Evolutionary conservation across 53 echinoderm and acorn worm genomes (phyloP).

Genomic region (Zoroaster sp.): DNA sequence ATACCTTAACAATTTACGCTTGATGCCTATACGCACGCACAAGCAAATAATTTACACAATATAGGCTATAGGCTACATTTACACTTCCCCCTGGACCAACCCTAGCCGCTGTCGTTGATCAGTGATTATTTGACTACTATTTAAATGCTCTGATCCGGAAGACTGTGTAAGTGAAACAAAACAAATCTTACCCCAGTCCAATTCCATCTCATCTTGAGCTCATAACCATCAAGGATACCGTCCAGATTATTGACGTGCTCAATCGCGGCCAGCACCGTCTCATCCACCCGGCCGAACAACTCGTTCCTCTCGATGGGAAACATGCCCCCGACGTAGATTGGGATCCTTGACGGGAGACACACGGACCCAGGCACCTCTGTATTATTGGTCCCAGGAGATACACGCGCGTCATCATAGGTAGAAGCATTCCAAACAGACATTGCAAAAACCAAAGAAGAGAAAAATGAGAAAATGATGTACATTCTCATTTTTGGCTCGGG

Average conservation of each 20-base stretch:
- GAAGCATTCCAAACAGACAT: background rate
- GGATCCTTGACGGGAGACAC: background rate
- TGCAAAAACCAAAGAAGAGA: background rate
- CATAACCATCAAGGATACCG: conserved; percentile 62
- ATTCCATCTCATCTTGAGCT: conserved; percentile 65
- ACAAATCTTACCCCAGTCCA: conserved; percentile 65
- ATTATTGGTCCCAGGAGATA: background rate
- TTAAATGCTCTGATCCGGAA: no score
- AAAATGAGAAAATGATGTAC: background rate
- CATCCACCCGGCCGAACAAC: conserved; percentile 36
- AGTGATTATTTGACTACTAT: no score
- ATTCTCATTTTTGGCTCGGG: background rate
- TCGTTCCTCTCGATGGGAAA: conserved; percentile 56
- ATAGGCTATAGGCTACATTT: no score
- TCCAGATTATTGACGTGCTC: conserved; percentile 61
- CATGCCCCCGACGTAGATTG: conserved; percentile 66
- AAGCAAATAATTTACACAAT: no score
- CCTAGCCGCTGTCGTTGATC: no score
- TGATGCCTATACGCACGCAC: no score
- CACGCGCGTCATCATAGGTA: background rate
- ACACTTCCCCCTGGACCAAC: no score
- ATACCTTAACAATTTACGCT: no score
- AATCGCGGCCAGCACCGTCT: conserved; percentile 51
- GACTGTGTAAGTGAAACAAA: no score
- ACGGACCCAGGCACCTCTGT: background rate